phyloP scores from a whole-genome alignment of 2,888 invertebrate species.

The Andrena minutula region DNA sequence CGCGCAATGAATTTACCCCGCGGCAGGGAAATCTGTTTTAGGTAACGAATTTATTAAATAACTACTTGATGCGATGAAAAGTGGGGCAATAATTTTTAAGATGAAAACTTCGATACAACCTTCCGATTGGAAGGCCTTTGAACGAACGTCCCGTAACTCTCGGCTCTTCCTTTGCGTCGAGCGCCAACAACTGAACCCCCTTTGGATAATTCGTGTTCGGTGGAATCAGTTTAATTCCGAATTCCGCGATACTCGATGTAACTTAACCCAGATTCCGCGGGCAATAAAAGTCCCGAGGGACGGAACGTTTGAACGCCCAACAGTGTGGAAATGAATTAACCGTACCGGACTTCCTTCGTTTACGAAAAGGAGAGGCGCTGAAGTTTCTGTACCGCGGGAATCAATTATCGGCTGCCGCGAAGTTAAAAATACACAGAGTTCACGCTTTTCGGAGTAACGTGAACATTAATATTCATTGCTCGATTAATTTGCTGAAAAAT shows the following conservation, averaged over 20 bases:
- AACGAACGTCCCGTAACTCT: constrained; percentile 3
- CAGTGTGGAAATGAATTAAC: constrained; percentile 21
- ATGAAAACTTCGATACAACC: constrained; percentile 17
- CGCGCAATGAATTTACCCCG: constrained; percentile 15
- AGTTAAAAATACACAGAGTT: neutral
- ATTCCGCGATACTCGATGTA: constrained; percentile 26
- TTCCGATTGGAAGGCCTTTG: neutral
- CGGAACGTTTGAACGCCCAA: constrained; percentile 20
- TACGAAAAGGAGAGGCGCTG: neutral
- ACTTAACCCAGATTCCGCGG: constrained; percentile 38
- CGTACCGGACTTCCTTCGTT: neutral
- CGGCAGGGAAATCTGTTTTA: constrained; percentile 31
- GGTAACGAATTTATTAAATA: constrained; percentile 51
- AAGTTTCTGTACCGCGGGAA: neutral
- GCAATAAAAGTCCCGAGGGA: constrained; percentile 10
- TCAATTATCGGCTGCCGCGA: neutral
- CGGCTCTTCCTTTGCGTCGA: neutral
- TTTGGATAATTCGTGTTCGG: constrained; percentile 18
- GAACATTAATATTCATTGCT: neutral
- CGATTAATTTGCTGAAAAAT: neutral
- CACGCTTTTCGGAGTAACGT: neutral
- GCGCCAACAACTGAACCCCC: neutral
- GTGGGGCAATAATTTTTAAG: constrained; percentile 42
- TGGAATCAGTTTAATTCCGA: constrained; percentile 33
- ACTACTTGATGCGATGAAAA: constrained; percentile 14